Evolutionary conservation across 2,888 invertebrate genomes (phyloP).

Genomic region (Pyralis farinalis): DNA sequence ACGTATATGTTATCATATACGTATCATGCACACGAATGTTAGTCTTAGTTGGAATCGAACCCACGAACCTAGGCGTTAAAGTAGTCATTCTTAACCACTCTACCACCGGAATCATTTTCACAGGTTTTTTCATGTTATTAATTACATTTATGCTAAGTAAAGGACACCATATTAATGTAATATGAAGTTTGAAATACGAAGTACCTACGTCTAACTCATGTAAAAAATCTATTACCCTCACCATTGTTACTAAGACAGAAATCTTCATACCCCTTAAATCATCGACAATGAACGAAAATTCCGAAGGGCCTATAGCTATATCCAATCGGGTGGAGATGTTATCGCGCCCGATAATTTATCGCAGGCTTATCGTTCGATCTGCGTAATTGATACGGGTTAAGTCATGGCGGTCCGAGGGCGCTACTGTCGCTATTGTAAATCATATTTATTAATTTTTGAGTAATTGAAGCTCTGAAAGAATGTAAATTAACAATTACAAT

Average conservation of each 20-base stretch:
- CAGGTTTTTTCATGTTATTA: too few species aligned
- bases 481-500: background rate
- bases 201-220: too few species aligned
- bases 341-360: conserved; percentile 63
- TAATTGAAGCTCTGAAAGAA: background rate
- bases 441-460: conserved; percentile 28
- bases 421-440: conserved; percentile 36
- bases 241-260: conserved; percentile 7
- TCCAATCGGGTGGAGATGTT: conserved; percentile 46
- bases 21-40: too few species aligned
- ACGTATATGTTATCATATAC: too few species aligned
- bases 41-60: too few species aligned
- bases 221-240: too few species aligned
- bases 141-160: too few species aligned
- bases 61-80: too few species aligned
- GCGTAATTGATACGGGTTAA: conserved; percentile 69
- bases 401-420: conserved; percentile 41
- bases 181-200: too few species aligned
- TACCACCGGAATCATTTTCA: too few species aligned
- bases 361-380: conserved; percentile 61
- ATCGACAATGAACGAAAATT: conserved; percentile 49
- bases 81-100: too few species aligned
- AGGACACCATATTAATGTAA: too few species aligned
- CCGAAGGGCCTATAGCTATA: conserved; percentile 37
- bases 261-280: conserved; percentile 54